Percentiles rank a stretch among this genome's conserved stretches.
Evolutionary conservation across 2,888 invertebrate species (phyloP).

Genomic region (Nineta flava): DNA sequence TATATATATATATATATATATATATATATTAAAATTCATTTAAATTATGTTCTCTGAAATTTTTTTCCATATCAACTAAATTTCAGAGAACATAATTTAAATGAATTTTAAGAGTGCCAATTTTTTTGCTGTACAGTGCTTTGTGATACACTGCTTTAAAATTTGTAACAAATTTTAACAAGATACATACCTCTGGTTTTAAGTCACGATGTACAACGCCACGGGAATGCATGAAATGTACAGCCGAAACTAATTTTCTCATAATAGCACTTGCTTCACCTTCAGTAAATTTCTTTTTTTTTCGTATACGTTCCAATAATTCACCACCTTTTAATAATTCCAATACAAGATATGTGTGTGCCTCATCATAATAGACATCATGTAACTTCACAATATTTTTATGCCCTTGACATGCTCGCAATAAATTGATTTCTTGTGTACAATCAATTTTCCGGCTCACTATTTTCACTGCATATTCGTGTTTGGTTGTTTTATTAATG

Average conservation of each 20-base stretch:
- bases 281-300: slow-evolving; percentile 57
- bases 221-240: slow-evolving; percentile 68
- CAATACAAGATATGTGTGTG: slow-evolving; percentile 78
- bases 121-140: too few relatives aligned
- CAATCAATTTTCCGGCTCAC: slow-evolving; percentile 49
- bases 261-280: slow-evolving; percentile 62
- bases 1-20: too few relatives aligned
- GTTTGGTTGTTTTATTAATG: slow-evolving; percentile 51
- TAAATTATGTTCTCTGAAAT: too few relatives aligned
- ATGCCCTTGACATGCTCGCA: slow-evolving; percentile 77
- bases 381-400: slow-evolving; percentile 71
- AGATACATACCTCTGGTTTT: slow-evolving; percentile 74
- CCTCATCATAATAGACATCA: slow-evolving; percentile 71
- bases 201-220: slow-evolving; percentile 85
- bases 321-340: slow-evolving; percentile 79
- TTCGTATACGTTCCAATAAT: slow-evolving; percentile 48
- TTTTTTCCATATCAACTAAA: too few relatives aligned
- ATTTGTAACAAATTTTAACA: neutral
- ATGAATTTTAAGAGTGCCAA: too few relatives aligned
- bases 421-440: slow-evolving; percentile 56
- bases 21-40: too few relatives aligned
- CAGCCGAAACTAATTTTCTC: slow-evolving; percentile 66
- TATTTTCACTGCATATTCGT: slow-evolving; percentile 80
- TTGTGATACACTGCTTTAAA: neutral
- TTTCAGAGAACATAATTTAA: too few relatives aligned